These are phyloP conservation scores for Pimephales promelas DNA, from an alignment of 2,113 vertebrate genomes.

Conservation along the genomic window DNA sequence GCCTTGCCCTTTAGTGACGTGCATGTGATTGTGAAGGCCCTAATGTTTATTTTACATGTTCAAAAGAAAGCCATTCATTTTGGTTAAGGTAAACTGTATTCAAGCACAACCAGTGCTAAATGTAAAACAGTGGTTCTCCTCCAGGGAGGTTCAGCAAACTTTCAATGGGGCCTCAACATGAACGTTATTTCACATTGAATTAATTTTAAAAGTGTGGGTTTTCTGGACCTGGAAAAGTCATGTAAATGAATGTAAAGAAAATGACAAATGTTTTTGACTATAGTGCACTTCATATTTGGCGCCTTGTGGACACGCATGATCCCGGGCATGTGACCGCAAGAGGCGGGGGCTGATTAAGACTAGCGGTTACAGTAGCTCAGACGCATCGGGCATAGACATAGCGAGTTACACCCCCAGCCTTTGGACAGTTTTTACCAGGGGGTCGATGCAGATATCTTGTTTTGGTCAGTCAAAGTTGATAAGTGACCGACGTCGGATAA, in stretches of 20 bases:
- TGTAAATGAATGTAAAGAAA: background rate
- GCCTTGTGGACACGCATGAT: slow-evolving; percentile 29
- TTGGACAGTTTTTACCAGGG: background rate
- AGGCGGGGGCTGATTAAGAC: slow-evolving; percentile 28
- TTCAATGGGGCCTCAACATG: background rate
- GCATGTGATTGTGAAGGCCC: background rate
- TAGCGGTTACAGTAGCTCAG: slow-evolving; percentile 6
- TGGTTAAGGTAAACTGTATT: background rate
- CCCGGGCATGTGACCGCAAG: slow-evolving; percentile 30
- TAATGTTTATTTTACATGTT: no score
- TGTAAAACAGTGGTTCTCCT: background rate
- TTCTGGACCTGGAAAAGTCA: no score
- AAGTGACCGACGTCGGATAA: background rate
- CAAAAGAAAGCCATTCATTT: no score
- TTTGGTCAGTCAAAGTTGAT: slow-evolving; percentile 25
- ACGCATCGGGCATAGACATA: background rate
- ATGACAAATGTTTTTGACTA: background rate
- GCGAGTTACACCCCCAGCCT: slow-evolving; percentile 2
- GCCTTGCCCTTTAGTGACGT: background rate
- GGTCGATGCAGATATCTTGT: slow-evolving; percentile 2
- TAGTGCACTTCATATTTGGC: background rate
- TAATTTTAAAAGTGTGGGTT: background rate
- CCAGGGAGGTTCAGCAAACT: background rate
- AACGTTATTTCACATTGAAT: background rate
- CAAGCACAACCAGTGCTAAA: background rate